Evolutionary conservation across 2,113 vertebrate species (phyloP), one percentile per base, ranked within the genome.

Genomic region (Mustela nigripes): DNA sequence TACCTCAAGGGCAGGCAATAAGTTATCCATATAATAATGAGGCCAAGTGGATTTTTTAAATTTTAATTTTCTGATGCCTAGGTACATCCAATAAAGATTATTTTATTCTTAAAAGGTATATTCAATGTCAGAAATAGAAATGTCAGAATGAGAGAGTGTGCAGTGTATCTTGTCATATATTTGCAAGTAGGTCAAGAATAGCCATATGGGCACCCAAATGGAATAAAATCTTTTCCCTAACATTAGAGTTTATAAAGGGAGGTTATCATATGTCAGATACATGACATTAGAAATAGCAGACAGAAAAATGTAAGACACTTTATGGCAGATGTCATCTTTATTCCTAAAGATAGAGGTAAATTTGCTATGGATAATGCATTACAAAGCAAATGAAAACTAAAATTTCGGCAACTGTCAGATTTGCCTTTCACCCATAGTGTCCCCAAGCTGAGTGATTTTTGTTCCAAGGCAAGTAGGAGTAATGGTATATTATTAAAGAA

Each of bases 181-280:
- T 98, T 98, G 97, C 97, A 98, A 98, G 97, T 98, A 98, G 98
- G 98, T 98, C 97, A 98, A 98, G 98, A 98, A 96, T 91, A 98
- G 90, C 94, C 91, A 95, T 14, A 0, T 5, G 73, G 97, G 85
- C 95, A 98, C 96, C 97, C 96, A 84, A 53, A 96, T n/a, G 92
- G 1, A 80, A 97, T 71, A 84, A 22, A 74, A 96, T 97, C 90
- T 97, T 97, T 94, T 95, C 96, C 95, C 78, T 95, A 62, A 7
- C 71, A 14, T 98, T 98, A 78, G 92, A 93, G 97, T 98, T 98
- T 97, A 87, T 85, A 95, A 94, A 96, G 96, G 67, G 91, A 98
- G 98, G 98, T 98, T 98, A 98, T 97, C 97, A 95, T 93, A 92
- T 98, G 98, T 98, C 98, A 98, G 98, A 97, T 97, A 97, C 73